Evolutionary conservation across 2,113 vertebrate species (phyloP), one percentile per base, ranked within the genome.

Genomic region (Toxotes chatareus): DNA sequence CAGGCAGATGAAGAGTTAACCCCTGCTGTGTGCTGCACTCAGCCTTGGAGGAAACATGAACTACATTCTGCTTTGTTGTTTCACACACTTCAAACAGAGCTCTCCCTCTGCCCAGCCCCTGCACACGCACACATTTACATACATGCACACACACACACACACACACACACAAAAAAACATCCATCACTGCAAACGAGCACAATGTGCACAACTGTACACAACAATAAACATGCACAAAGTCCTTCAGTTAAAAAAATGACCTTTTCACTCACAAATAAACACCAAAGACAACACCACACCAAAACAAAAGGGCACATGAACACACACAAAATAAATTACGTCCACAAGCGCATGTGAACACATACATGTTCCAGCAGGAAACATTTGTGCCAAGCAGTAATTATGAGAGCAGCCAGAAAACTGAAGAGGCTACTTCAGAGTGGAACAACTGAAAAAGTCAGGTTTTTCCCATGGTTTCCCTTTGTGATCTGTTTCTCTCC

Each of bases 11-110:
- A 89, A 83, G 85, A 79, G 87, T 91, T 91, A 91, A 87, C 27
- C 74, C 51, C 77, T 72, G 85, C 88, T 86, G 91, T 74, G 90
- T 9, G 5, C 76, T 85, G 86, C 60, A 81, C 85, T 80, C 85
- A 92, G 86, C 85, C 82, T 90, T 73, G 83, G 81, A 92, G 83
- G 87, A 90, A 91, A 86, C 84, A 90, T 91, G 87, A 91, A 90
- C 88, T 89, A 89, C 88, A 87, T 90, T 87, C 83, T 83, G 73
- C 85, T 91, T 87, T 90, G 86, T 89, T 93, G 90, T 86, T 89
- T 84, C 83, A 83, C 81, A 89, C 73, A 93, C 91, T 89, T 91
- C 89, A 92, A 92, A 89, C 82, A 83, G 49, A 76, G 65, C 42
- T 77, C 76, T 87, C 73, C 67, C 38, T 78, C 23, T 87, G 53